These are phyloP conservation scores for Prolemur simus DNA, from an alignment of 2,113 vertebrate genomes.

Conservation along the genomic window DNA sequence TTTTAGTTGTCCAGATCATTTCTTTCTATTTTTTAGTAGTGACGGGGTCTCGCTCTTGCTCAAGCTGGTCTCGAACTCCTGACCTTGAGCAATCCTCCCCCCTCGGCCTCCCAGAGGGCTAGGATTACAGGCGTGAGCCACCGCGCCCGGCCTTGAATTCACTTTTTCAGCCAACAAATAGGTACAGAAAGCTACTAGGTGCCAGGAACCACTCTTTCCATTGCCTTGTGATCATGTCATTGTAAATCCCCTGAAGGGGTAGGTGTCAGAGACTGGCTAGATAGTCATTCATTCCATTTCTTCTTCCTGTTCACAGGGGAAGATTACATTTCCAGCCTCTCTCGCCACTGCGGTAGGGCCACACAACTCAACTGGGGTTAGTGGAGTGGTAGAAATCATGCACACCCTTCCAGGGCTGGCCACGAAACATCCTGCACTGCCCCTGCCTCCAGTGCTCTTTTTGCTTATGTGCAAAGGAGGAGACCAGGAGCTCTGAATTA, in stretches of 20 bases:
- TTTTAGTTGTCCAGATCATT: no score
- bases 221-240: background rate
- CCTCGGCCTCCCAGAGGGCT: no score
- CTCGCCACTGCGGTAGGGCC: background rate
- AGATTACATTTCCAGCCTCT: background rate
- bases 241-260: background rate
- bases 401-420: background rate
- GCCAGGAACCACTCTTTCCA: background rate
- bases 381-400: background rate
- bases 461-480: background rate
- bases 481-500: background rate
- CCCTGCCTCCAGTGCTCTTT: background rate
- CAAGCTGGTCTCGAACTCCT: no score
- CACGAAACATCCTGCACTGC: background rate
- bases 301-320: background rate
- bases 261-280: background rate
- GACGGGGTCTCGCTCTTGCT: no score
- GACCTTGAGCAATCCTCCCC: no score
- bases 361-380: background rate
- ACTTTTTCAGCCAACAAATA: background rate
- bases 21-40: no score
- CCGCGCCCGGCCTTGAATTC: no score
- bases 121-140: no score
- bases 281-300: background rate
- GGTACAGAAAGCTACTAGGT: background rate